A percentile compares a stretch with the other conserved stretches of the same genome.
phyloP scores from a whole-genome alignment of 2,797 vertebrate species.

The Rhyacichthys aspro region DNA sequence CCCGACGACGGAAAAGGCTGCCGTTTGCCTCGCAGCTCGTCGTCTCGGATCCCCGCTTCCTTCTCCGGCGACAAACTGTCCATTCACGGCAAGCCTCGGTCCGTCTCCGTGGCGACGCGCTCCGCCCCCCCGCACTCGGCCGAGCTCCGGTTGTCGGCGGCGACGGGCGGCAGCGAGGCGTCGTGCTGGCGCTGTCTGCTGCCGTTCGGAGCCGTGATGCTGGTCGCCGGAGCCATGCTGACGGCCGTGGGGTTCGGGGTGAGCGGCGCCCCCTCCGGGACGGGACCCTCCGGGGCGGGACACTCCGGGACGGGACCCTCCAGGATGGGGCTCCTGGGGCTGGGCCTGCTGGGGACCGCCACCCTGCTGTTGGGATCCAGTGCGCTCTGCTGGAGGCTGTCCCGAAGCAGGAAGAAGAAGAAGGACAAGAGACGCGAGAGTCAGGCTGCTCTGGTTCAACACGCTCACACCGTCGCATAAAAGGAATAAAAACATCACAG shows the following conservation, averaged over 20 bases:
- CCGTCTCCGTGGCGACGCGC: slow-evolving; percentile 49
- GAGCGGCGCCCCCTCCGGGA: not conserved
- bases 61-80: slow-evolving; percentile 71
- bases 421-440: slow-evolving; percentile 86
- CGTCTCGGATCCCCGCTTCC: slow-evolving; percentile 3
- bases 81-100: slow-evolving; percentile 68
- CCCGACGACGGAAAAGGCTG: slow-evolving; percentile 78
- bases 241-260: slow-evolving; percentile 65
- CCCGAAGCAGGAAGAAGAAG: slow-evolving; percentile 62
- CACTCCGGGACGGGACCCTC: slow-evolving; percentile 52
- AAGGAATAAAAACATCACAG: fast-evolving
- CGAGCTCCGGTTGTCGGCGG: slow-evolving; percentile 86
- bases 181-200: slow-evolving; percentile 91
- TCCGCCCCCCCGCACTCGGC: slow-evolving; percentile 77
- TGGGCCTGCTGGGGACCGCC: slow-evolving; percentile 85
- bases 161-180: slow-evolving; percentile 88
- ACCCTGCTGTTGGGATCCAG: slow-evolving; percentile 86
- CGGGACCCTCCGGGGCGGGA: not conserved
- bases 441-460: slow-evolving; percentile 85
- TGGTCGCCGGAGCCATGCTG: slow-evolving; percentile 88
- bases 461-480: slow-evolving; percentile 51
- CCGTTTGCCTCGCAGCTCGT: slow-evolving; percentile 60
- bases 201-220: slow-evolving; percentile 87
- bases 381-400: slow-evolving; percentile 83
- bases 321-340: slow-evolving; percentile 89